Conservation (phyloP, 2,797 vertebrate genomes). For the Pterois miles region DNA sequence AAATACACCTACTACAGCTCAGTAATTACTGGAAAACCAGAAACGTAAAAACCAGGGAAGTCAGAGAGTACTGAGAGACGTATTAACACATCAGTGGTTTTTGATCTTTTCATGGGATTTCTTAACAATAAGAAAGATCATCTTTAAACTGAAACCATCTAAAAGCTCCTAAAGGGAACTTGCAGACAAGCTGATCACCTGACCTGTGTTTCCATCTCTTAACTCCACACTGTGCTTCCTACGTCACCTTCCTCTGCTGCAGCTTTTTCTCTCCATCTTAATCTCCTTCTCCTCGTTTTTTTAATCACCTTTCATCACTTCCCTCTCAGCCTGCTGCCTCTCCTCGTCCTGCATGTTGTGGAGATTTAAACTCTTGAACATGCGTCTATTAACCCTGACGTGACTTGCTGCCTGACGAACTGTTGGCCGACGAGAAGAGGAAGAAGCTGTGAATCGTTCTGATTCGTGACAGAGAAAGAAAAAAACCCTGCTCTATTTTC, state of each 20-base stretch:
- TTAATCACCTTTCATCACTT: constrained; percentile 15
- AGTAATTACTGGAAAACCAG: neutral
- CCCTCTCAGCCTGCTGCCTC: constrained; percentile 17
- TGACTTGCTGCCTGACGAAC: constrained; percentile 58
- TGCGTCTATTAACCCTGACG: constrained; percentile 65
- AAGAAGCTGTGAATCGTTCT: constrained; percentile 4
- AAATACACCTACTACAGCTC: neutral
- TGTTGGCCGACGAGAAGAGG: constrained; percentile 16
- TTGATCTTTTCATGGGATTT: neutral
- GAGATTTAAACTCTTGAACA: constrained; percentile 25
- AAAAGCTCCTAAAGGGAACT: neutral
- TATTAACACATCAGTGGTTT: neutral
- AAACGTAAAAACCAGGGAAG: neutral
- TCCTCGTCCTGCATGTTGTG: constrained; percentile 49
- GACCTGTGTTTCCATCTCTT: constrained; percentile 8
- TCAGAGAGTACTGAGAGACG: neutral
- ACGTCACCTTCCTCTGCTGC: constrained; percentile 7
- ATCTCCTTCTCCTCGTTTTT: constrained; percentile 5
- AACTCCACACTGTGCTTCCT: neutral
- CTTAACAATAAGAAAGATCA: neutral
- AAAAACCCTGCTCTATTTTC: constrained; percentile 30
- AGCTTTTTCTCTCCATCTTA: constrained; percentile 44
- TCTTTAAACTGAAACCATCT: neutral
- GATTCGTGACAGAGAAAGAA: constrained; percentile 4
- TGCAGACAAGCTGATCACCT: constrained; percentile 46